Conservation (phyloP, 1,140 invertebrate species). For the Eumaeus atala region DNA sequence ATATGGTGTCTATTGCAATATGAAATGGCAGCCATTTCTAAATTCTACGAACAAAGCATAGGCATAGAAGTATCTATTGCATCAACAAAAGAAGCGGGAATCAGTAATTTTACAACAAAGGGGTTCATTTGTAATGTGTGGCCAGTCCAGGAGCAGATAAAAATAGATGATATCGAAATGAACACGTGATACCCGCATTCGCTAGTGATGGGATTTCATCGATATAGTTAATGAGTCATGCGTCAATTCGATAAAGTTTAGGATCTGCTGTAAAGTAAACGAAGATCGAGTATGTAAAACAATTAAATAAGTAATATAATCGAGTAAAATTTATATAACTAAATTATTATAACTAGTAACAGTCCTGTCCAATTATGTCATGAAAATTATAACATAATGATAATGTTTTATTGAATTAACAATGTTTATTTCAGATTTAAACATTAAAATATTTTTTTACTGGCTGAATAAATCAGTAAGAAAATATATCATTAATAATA, state of each 20-base stretch:
- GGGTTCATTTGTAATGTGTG: slow-evolving; percentile 34
- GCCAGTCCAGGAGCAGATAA: slow-evolving; percentile 28
- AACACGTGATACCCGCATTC: slow-evolving; percentile 35
- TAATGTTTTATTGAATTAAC: too few relatives aligned
- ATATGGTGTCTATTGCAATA: slow-evolving; percentile 2
- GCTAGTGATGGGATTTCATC: slow-evolving; percentile 25
- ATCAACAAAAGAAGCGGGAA: slow-evolving; percentile 20
- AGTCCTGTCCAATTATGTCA: too few relatives aligned
- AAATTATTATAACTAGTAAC: too few relatives aligned
- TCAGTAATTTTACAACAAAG: slow-evolving; percentile 31
- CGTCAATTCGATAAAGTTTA: neutral
- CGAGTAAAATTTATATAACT: too few relatives aligned
- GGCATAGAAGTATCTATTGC: slow-evolving; percentile 5
- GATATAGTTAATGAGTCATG: slow-evolving; percentile 5
- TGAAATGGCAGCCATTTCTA: slow-evolving; percentile 5
- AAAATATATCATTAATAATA: too few relatives aligned
- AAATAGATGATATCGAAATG: slow-evolving; percentile 42
- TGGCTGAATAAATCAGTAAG: too few relatives aligned
- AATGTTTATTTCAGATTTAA: too few relatives aligned
- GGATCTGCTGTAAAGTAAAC: too few relatives aligned
- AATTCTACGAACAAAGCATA: slow-evolving; percentile 6
- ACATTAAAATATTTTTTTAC: too few relatives aligned
- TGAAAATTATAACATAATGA: too few relatives aligned
- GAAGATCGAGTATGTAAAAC: too few relatives aligned
- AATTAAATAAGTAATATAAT: too few relatives aligned